Conservation (phyloP, 92 coral and sea anemone genomes). For the Siderastrea siderea region DNA sequence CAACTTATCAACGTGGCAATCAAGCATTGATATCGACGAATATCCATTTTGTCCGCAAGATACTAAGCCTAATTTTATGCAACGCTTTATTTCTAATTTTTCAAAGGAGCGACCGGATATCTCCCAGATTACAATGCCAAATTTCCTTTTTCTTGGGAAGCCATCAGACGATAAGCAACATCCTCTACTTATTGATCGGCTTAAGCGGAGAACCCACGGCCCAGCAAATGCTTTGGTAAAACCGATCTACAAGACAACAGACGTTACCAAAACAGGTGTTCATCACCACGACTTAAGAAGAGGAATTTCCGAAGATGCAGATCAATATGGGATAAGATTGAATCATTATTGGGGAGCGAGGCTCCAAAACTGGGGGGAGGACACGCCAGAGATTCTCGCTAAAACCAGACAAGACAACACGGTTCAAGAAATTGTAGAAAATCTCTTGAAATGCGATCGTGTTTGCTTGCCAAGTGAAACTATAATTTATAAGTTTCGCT, state of each 20-base stretch:
- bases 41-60: conserved; percentile 71
- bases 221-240: conserved; percentile 69
- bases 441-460: conserved; percentile 47
- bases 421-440: conserved; percentile 50
- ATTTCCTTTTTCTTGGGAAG: conserved; percentile 79
- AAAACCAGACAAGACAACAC: conserved; percentile 64
- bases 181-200: conserved; percentile 73
- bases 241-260: conserved; percentile 66
- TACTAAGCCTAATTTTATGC: conserved; percentile 51
- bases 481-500: conserved; percentile 35
- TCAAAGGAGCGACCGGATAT: conserved; percentile 34
- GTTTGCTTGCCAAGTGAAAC: conserved; percentile 32
- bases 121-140: conserved; percentile 67
- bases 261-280: conserved; percentile 29
- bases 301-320: conserved; percentile 44
- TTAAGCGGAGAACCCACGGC: conserved; percentile 65
- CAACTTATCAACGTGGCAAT: conserved; percentile 53
- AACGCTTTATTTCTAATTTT: conserved; percentile 43
- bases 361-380: conserved; percentile 87
- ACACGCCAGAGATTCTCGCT: conserved; percentile 68
- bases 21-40: conserved; percentile 78
- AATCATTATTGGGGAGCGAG: conserved; percentile 92
- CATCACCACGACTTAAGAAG: conserved; percentile 56
- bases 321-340: conserved; percentile 39
- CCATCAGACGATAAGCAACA: conserved; percentile 58